phyloP scores from a whole-genome alignment of 64 coral and sea anemone species.

The Actinia equina region DNA sequence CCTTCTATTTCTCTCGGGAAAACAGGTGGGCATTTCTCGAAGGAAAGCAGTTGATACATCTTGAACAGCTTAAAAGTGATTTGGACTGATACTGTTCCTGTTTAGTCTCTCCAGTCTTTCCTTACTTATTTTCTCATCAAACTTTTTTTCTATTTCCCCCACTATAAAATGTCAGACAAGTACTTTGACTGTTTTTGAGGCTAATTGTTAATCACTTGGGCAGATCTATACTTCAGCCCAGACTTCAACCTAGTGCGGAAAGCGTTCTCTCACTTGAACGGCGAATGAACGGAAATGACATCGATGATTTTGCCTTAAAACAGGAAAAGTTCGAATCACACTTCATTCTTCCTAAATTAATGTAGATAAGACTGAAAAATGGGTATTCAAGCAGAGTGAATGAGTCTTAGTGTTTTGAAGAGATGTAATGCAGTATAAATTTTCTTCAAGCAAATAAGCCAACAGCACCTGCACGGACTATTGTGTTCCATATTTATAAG shows the following conservation, averaged over 20 bases:
- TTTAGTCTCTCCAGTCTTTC: not conserved
- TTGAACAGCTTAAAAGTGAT: not conserved
- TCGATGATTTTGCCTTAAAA: too few species aligned
- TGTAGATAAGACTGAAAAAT: too few species aligned
- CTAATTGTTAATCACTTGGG: not conserved
- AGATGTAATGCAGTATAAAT: too few species aligned
- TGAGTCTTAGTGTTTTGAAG: too few species aligned
- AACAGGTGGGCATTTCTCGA: not conserved
- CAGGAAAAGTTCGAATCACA: too few species aligned
- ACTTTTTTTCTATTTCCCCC: not conserved
- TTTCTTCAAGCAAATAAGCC: too few species aligned
- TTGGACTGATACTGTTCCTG: not conserved
- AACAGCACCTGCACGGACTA: too few species aligned
- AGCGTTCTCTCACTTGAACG: not conserved
- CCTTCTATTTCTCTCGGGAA: not conserved
- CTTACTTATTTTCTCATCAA: not conserved
- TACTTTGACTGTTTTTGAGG: not conserved
- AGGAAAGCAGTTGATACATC: not conserved
- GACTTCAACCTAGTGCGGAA: not conserved
- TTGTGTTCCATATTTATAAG: too few species aligned
- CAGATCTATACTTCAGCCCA: not conserved
- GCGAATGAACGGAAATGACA: not conserved
- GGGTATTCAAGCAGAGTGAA: too few species aligned
- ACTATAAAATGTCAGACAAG: not conserved
- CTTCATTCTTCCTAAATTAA: too few species aligned